Base-by-base conservation (phyloP, 2,113 vertebrate species). In the Semicossyphus pulcher region DNA sequence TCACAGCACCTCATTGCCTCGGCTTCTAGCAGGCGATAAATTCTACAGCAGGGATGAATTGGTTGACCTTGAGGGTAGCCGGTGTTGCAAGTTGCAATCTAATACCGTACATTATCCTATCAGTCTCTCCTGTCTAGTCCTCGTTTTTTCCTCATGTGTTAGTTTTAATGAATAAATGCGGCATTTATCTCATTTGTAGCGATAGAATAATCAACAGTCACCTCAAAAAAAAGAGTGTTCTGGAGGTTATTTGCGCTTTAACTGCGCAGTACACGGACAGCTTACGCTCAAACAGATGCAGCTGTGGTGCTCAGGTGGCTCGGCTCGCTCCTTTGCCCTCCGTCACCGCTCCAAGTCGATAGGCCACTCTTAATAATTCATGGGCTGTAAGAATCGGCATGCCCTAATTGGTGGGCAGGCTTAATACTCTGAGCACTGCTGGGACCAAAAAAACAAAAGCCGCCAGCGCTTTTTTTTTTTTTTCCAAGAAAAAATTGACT, bases 361-460 rank as follows among this genome's bases (percentile, higher is more conserved):
- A 75, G 74, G 80, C 58, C 36, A 51, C 44, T 39, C 84, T 92
- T 90, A 91, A 93, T 93, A 92, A 93, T 91, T 93, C 83, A 93
- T 91, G 66, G 56, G 47, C 81, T 77, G 76, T 65, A 82, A 85
- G 84, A 86, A 82, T 76, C 23, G 79, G 63, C 76, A 51, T 69
- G 73, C 67, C 71, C 84, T 90, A 91, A 92, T 92, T 88, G 91
- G 86, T 85, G 78, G 85, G 53, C 72, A 75, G 73, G 72, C 73
- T 74, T 76, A 81, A 85, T 80, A 65, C 76, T 79, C 73, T 56
- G 78, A 71, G 72, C 78, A 65, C 85, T 78, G 67, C 76, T 68
- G 78, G 76, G 87, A 88, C 58, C 25, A 44, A 72, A 44, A n/a
- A 88, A 78, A 82, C 58, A 88, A 84, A 84, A 84, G 67, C 66